Evolutionary conservation across 2,797 vertebrate species (phyloP).

Genomic region (Coendou prehensilis): DNA sequence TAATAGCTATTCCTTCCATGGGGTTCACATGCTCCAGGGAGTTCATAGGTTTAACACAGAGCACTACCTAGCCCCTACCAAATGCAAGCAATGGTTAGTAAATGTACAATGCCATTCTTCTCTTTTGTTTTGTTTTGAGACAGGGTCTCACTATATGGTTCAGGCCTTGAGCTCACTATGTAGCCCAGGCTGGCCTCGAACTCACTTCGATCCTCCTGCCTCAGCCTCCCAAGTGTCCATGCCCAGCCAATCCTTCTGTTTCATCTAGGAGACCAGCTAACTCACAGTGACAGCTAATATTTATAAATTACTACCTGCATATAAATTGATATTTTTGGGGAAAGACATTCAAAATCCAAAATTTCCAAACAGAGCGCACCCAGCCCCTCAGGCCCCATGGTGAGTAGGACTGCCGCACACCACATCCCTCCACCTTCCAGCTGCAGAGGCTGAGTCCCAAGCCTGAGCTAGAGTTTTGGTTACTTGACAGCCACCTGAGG

Average conservation of each 20-base stretch:
- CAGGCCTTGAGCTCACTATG: neutral
- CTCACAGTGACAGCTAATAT: neutral
- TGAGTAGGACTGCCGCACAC: neutral
- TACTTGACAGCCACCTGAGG: neutral
- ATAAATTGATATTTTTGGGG: neutral
- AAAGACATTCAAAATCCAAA: neutral
- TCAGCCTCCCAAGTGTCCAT: neutral
- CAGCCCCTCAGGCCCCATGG: neutral
- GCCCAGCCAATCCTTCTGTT: neutral
- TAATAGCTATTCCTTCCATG: too few relatives aligned
- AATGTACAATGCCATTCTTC: neutral
- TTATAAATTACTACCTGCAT: neutral
- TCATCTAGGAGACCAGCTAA: neutral
- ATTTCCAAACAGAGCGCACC: neutral
- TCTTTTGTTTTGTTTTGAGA: neutral
- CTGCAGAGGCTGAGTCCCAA: neutral
- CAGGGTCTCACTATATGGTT: neutral
- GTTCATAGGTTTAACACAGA: neutral
- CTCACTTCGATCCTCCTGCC: neutral
- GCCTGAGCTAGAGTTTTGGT: fast-evolving
- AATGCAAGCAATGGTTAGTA: neutral
- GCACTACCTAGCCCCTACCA: neutral
- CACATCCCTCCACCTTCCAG: neutral
- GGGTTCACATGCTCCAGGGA: neutral
- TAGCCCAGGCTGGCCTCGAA: neutral